phyloP scores from a whole-genome alignment of 2,797 vertebrate genomes.

The Nannoperca australis region DNA sequence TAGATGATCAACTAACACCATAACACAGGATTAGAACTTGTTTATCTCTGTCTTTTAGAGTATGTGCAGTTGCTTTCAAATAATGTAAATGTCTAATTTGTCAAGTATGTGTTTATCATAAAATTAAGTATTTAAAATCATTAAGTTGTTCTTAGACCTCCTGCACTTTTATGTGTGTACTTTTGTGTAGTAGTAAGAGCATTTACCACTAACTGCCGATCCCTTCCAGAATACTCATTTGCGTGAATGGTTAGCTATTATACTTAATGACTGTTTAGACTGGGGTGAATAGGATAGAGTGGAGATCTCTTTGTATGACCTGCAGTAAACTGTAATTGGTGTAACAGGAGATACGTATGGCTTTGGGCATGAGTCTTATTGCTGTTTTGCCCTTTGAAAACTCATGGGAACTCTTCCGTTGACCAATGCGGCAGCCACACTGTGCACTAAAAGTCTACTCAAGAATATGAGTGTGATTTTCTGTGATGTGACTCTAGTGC shows the following conservation, averaged over 20 bases:
- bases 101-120: constrained; percentile 8
- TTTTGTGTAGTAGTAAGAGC: neutral
- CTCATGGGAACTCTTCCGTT: constrained; percentile 6
- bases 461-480: constrained; percentile 21
- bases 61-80: neutral
- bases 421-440: neutral
- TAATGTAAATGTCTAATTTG: neutral
- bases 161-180: neutral
- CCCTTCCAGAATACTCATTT: constrained; percentile 11
- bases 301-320: neutral
- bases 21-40: neutral
- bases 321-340: constrained; percentile 17
- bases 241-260: constrained; percentile 33
- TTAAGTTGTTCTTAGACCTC: neutral
- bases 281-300: neutral
- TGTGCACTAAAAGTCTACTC: constrained; percentile 17
- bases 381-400: constrained; percentile 26
- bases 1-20: neutral
- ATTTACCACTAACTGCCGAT: constrained; percentile 8
- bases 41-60: neutral
- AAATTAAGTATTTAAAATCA: constrained; percentile 10
- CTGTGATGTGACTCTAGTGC: neutral
- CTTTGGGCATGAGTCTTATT: constrained; percentile 5
- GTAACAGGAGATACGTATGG: constrained; percentile 5
- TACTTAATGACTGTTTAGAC: constrained; percentile 13